phyloP scores from a whole-genome alignment of 2,113 vertebrate genomes.

The Bos indicus region DNA sequence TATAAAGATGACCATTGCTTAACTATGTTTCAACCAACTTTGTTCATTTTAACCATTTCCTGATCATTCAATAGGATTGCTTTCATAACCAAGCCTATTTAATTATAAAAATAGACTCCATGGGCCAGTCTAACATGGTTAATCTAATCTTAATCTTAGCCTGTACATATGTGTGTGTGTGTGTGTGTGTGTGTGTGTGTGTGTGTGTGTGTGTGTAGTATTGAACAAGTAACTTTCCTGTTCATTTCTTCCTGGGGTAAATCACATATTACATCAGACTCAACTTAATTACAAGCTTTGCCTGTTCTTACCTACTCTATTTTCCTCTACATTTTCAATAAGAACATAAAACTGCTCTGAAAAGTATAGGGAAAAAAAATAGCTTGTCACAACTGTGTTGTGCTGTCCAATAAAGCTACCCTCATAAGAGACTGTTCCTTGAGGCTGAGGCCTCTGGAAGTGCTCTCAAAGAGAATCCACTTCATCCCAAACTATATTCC shows the following conservation, averaged over 20 bases:
- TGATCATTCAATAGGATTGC: neutral
- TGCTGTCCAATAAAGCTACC: neutral
- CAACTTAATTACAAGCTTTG: neutral
- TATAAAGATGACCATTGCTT: neutral
- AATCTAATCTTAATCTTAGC: neutral
- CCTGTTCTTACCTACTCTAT: neutral
- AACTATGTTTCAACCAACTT: neutral
- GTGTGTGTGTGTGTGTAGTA: neutral
- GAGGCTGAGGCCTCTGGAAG: neutral
- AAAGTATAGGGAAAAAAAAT: neutral
- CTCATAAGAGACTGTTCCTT: neutral
- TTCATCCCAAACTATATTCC: neutral
- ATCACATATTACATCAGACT: neutral
- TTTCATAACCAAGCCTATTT: slow-evolving; percentile 21
- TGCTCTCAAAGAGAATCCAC: neutral
- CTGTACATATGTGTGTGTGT: rapidly evolving
- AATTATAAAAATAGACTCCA: neutral
- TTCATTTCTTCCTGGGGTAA: neutral
- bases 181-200: neutral
- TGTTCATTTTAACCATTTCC: neutral
- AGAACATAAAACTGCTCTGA: neutral
- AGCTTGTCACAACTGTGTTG: neutral
- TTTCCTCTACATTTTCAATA: slow-evolving; percentile 11
- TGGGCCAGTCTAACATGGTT: neutral
- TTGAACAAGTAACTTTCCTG: slow-evolving; percentile 31